Evolutionary conservation across 1,140 invertebrate genomes (phyloP), one percentile per base, ranked within the genome.

Genomic region (Pseudachorutes palmiensis): DNA sequence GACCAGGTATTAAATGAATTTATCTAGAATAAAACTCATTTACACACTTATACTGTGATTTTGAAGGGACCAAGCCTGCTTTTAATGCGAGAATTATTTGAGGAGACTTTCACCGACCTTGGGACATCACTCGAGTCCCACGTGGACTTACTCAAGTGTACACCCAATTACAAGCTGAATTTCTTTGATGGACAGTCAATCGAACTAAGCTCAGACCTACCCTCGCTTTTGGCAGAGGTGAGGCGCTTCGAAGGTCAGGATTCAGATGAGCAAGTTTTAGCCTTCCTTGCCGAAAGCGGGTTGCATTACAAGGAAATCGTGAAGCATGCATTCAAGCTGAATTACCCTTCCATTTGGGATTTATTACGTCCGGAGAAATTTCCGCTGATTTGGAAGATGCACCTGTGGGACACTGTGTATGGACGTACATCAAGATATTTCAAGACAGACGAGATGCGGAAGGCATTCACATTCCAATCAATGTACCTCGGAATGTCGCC

Each of bases 401-500:
- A 55, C 24, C 12, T 55, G 9, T 55, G 24, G 12, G 51, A 55
- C 24, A 19, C 51, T 14, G 51, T 55, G 3, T 55, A 55, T 55
- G 51, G 51, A 3, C 51, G 51, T 5, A 22, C 24, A 5, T 55
- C 51, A 14, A 55, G 24, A 55, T 55, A 55, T 55, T 55, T 55
- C 51, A 55, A 24, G 5, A 14, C 51, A 5, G 51, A 55, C 5
- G 9, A 55, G 9, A 12, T 55, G 3, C 51, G 51, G 5, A 55
- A 22, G 24, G 51, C 51, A 12, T 55, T 55, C 24, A 55, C 51
- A 5, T 55, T 55, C 24, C 51, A 55, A 55, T 14, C 51, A 12
- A 55, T 55, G 51, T 55, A 55, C 24, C 24, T 55, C 12, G 51
- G 51, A 55, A 55, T 55, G 51, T 55, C 51, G 5, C 51, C 51